Evolutionary conservation across 2,113 vertebrate genomes (phyloP).

Genomic region (Oriolus oriolus): DNA sequence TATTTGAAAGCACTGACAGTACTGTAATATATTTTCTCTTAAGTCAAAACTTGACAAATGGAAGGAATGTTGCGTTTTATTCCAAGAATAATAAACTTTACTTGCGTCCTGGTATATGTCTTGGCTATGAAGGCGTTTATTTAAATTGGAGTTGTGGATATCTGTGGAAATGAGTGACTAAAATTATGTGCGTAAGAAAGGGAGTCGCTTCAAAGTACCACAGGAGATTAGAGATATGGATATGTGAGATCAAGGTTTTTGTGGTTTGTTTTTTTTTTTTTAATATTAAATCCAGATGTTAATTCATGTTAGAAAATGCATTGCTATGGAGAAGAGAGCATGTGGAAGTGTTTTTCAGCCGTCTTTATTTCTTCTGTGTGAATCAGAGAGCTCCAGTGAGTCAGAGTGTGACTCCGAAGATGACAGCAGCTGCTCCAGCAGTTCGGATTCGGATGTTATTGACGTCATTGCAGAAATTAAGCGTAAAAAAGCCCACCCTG

Average conservation of each 20-base stretch:
- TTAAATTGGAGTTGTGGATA: not conserved
- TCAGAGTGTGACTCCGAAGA: constrained; percentile 92
- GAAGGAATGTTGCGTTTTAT: not conserved
- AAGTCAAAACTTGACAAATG: not conserved
- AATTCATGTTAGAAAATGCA: not conserved
- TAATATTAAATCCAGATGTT: not conserved
- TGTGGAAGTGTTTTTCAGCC: not conserved
- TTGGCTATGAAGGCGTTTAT: not conserved
- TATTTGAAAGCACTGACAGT: not conserved
- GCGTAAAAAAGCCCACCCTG: constrained; percentile 94
- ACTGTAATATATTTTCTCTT: not conserved
- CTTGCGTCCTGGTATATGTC: not conserved
- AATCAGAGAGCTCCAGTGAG: constrained; percentile 85
- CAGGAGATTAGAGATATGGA: not conserved
- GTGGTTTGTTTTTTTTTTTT: not conserved
- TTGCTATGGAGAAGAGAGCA: not conserved
- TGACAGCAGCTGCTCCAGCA: constrained; percentile 88
- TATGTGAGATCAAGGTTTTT: not conserved
- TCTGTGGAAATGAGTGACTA: not conserved
- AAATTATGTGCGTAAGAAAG: not conserved
- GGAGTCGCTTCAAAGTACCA: not conserved
- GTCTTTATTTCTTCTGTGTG: not conserved
- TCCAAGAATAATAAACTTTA: not conserved
- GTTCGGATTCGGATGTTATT: constrained; percentile 93
- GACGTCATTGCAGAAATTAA: constrained; percentile 99